Conservation (phyloP, 2,888 invertebrate species). For the Acronicta leporina region DNA sequence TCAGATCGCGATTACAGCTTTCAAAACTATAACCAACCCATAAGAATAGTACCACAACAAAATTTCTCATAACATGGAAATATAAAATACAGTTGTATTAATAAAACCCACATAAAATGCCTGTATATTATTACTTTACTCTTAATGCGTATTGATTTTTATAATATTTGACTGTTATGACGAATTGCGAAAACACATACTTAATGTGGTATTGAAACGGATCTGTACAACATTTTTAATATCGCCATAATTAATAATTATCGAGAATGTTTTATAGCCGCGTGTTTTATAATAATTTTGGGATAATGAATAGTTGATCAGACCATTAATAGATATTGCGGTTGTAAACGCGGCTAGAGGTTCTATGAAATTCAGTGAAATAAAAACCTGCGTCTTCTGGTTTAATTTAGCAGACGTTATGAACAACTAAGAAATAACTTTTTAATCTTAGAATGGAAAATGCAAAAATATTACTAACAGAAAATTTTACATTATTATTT, state of each 20-base stretch:
- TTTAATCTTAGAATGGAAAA: too few relatives aligned
- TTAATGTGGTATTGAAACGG: conserved; percentile 7
- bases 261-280: conserved; percentile 18
- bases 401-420: too few relatives aligned
- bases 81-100: conserved; percentile 64
- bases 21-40: conserved; percentile 65
- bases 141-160: conserved; percentile 56
- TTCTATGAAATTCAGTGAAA: too few relatives aligned
- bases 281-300: conserved; percentile 21
- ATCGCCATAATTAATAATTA: conserved; percentile 25
- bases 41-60: conserved; percentile 65
- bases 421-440: too few relatives aligned
- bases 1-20: conserved; percentile 66
- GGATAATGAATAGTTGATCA: conserved; percentile 8
- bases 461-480: too few relatives aligned
- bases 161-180: neutral
- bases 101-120: conserved; percentile 59
- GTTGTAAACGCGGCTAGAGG: too few relatives aligned
- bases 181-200: conserved; percentile 12
- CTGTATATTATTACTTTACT: conserved; percentile 52
- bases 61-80: conserved; percentile 59
- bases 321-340: too few relatives aligned
- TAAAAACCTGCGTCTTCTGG: too few relatives aligned
- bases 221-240: conserved; percentile 30
- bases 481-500: too few relatives aligned